phyloP scores from a whole-genome alignment of 2,113 vertebrate species.

The Dicrurus megarhynchus region DNA sequence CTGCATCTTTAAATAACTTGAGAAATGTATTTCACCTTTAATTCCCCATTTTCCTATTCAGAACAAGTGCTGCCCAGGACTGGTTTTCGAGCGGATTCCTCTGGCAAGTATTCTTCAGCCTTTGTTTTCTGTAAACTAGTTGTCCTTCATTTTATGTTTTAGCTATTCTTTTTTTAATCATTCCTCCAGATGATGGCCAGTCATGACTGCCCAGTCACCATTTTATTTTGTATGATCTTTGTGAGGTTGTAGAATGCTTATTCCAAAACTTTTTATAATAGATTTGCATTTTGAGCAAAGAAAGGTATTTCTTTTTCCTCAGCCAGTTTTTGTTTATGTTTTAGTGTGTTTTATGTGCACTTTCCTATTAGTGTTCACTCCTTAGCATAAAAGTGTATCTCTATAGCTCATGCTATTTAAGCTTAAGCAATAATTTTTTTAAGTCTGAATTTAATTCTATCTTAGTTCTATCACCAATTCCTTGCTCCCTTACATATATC shows the following conservation, averaged over 20 bases:
- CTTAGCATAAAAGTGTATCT: background rate
- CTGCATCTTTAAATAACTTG: constrained; percentile 67
- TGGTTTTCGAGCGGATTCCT: constrained; percentile 85
- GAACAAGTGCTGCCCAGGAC: constrained; percentile 90
- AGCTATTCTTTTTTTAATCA: constrained; percentile 52
- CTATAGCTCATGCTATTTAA: background rate
- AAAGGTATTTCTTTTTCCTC: background rate
- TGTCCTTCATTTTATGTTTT: constrained; percentile 69
- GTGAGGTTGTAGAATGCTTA: background rate
- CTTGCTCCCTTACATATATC: background rate
- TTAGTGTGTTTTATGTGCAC: background rate
- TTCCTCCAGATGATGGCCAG: background rate
- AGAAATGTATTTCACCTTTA: constrained; percentile 75
- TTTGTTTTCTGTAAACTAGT: constrained; percentile 66
- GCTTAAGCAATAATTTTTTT: background rate
- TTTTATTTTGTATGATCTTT: background rate
- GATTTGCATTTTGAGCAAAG: background rate
- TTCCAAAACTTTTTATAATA: background rate
- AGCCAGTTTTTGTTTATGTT: background rate
- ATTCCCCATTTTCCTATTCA: constrained; percentile 83
- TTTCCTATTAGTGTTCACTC: background rate
- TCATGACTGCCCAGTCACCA: constrained; percentile 2
- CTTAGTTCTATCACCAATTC: background rate
- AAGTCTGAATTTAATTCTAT: background rate
- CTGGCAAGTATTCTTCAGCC: constrained; percentile 84